These are phyloP conservation scores for Atrichornis clamosus DNA, from an alignment of 2,113 vertebrate genomes.

Conservation along the genomic window DNA sequence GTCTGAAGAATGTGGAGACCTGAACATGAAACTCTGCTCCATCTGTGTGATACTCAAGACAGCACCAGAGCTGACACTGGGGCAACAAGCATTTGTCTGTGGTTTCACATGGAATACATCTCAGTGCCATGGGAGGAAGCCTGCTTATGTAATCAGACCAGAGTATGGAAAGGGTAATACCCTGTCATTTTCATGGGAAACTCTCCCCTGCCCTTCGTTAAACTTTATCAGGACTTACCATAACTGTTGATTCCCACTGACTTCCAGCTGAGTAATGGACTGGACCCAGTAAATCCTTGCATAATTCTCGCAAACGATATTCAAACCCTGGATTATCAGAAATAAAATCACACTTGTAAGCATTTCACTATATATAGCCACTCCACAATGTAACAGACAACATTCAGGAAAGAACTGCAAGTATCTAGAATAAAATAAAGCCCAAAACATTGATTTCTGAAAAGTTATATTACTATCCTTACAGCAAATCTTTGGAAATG, in stretches of 20 bases:
- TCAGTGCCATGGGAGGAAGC: not conserved
- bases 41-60: not conserved
- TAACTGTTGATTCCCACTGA: slow-evolving; percentile 89
- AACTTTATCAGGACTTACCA: slow-evolving; percentile 77
- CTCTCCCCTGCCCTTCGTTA: not conserved
- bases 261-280: slow-evolving; percentile 89
- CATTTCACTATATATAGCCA: not conserved
- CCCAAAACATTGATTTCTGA: not conserved
- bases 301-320: slow-evolving; percentile 90
- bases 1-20: not conserved
- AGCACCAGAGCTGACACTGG: not conserved
- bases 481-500: not conserved
- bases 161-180: not conserved
- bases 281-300: slow-evolving; percentile 94
- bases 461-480: not conserved
- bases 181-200: not conserved
- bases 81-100: not conserved
- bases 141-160: not conserved
- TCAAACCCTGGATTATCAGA: slow-evolving; percentile 81
- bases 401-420: not conserved
- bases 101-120: not conserved
- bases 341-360: not conserved
- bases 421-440: not conserved
- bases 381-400: not conserved
- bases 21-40: not conserved